Evolutionary conservation across 2,888 invertebrate species (phyloP).

Genomic region (Cecidostiba fungosa): DNA sequence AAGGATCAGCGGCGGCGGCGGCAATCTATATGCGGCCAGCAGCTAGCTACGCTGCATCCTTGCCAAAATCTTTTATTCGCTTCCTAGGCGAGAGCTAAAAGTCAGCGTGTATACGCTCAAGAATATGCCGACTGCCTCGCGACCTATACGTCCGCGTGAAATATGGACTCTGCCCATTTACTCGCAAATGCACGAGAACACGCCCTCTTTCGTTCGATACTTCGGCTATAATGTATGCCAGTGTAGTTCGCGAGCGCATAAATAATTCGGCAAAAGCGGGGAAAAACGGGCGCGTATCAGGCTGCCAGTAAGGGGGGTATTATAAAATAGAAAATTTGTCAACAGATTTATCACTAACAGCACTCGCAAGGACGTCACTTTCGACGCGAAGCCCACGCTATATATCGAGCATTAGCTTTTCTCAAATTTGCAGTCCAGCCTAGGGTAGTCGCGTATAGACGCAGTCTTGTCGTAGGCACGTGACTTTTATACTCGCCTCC

Average conservation of each 20-base stretch:
- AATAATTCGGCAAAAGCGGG: slow-evolving; percentile 32
- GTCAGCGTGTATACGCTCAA: background rate
- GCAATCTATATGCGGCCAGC: slow-evolving; percentile 11
- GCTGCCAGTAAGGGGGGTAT: too few relatives aligned
- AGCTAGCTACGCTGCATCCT: slow-evolving; percentile 33
- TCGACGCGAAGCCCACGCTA: too few relatives aligned
- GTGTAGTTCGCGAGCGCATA: background rate
- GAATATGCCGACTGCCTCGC: slow-evolving; percentile 44
- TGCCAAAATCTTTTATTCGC: slow-evolving; percentile 57
- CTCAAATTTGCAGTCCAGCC: too few relatives aligned
- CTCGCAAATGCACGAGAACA: slow-evolving; percentile 17
- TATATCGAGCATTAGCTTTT: too few relatives aligned
- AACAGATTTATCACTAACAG: too few relatives aligned
- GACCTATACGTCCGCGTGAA: slow-evolving; percentile 9
- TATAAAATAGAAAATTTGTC: too few relatives aligned
- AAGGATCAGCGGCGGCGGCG: background rate
- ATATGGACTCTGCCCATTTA: slow-evolving; percentile 44
- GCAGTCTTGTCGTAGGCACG: slow-evolving; percentile 14
- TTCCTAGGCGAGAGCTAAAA: slow-evolving; percentile 36
- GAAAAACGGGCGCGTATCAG: too few relatives aligned
- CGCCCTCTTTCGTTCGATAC: slow-evolving; percentile 23
- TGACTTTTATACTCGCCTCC: slow-evolving; percentile 5
- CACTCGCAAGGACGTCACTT: too few relatives aligned
- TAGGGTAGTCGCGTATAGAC: too few relatives aligned
- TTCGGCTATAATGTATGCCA: background rate